Evolutionary conservation across 2,888 invertebrate genomes (phyloP), one percentile per base, ranked within the genome.

Genomic region (Onchidella celtica): DNA sequence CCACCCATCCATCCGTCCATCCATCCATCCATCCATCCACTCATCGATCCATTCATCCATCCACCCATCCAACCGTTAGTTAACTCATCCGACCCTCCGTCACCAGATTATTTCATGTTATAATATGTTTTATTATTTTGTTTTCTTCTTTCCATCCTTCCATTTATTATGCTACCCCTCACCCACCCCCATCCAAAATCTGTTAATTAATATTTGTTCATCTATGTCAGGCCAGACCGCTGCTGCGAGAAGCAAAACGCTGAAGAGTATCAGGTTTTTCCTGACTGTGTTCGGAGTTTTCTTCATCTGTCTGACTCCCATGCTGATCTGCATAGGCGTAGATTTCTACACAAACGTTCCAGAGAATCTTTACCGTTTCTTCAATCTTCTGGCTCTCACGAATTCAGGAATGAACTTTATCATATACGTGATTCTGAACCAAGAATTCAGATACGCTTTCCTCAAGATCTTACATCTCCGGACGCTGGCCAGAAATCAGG

Each of bases 321-420:
- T 63, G 3, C 24, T 80, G 1, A 36, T 80, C 11, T 63, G 72
- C 29, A 38, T 68, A 57, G 80, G 74, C 3, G 24, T 80, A 21
- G 80, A 74, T 32, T 79, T 29, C 65, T 79, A 63, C 65, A 27
- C 57, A 14, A 61, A 63, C 21, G 72, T 79, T 0, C 72, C 79
- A 14, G 24, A 40, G 14, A 11, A 59, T 40, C 34, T 79, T 11
- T 74, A 80, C 59, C 55, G 74, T 11, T 68, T 80, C 36, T 29
- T 66, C 36, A 80, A 74, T 68, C 9, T 74, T 11, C 27, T 80
- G n/a, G 74, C 74, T 4, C 27, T 80, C 3, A 74, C 59, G 2
- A 80, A 80, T 59, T 80, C 80, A 21, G 80, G 80, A 0, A 74
- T 80, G 74, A 80, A 80, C 68, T 80, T 80, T 17, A 57, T 80